A percentile compares a stretch with the other conserved stretches of the same genome.
Conservation (phyloP, 2,113 vertebrate species). For the Ifrita kowaldi region DNA sequence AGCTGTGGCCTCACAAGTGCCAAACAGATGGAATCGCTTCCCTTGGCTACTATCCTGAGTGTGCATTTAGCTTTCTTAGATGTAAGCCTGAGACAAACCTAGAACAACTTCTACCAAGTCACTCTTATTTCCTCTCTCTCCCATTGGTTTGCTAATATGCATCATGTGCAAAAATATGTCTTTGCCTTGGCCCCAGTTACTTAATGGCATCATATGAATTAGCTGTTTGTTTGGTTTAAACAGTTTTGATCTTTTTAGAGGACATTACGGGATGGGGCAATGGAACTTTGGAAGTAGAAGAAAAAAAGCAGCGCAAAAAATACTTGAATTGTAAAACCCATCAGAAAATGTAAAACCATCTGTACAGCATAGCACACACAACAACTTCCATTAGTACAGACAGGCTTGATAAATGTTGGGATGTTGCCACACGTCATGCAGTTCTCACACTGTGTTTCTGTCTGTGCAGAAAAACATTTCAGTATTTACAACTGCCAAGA, state of each 20-base stretch:
- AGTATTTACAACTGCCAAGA: constrained; percentile 67
- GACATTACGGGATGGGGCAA: not conserved
- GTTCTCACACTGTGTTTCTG: constrained; percentile 51
- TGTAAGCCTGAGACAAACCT: not conserved
- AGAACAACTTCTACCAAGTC: not conserved
- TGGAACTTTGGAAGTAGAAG: not conserved
- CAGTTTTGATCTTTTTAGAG: not conserved
- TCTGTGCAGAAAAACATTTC: constrained; percentile 56
- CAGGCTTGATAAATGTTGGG: constrained; percentile 65
- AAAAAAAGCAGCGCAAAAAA: not conserved
- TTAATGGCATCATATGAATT: not conserved
- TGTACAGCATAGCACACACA: constrained; percentile 41
- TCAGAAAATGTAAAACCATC: constrained; percentile 44
- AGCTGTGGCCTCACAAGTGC: not conserved
- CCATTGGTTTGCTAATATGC: not conserved
- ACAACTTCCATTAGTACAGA: constrained; percentile 56
- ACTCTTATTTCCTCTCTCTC: not conserved
- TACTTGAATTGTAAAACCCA: constrained; percentile 33
- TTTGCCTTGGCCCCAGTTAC: not conserved
- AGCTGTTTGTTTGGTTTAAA: not conserved
- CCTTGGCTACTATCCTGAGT: not conserved
- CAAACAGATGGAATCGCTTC: not conserved
- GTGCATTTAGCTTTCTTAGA: not conserved
- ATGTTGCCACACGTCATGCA: constrained; percentile 49
- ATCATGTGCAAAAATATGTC: not conserved